A percentile compares a stretch with the other conserved stretches of the same genome.
Evolutionary conservation across 1,140 invertebrate species (phyloP).

Genomic region (Adoxophyes honmai): DNA sequence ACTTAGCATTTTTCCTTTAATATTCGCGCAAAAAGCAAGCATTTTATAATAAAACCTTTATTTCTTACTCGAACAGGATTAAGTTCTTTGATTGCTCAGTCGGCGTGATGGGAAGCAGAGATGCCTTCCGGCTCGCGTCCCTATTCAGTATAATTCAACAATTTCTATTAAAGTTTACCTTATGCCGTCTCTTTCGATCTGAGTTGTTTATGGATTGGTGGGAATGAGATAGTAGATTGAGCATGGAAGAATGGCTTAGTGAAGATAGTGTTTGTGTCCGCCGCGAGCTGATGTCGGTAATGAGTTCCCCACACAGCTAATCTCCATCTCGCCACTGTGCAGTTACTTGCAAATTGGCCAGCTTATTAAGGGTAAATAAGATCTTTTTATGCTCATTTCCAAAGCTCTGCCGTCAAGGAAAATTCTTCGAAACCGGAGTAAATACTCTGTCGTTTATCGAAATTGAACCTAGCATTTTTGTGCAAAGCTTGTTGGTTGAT

Average conservation of each 20-base stretch:
- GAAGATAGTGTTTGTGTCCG: not conserved
- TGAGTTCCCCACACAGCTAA: slow-evolving; percentile 13
- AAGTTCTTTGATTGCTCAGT: slow-evolving; percentile 7
- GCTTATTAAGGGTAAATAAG: slow-evolving; percentile 2
- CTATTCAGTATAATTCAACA: not conserved
- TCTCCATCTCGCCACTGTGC: not conserved
- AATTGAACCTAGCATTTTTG: too few relatives aligned
- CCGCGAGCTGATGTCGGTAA: not conserved
- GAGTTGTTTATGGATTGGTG: not conserved
- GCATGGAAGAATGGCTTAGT: not conserved
- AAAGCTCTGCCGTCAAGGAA: not conserved
- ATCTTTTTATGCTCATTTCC: not conserved
- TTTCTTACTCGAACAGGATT: not conserved
- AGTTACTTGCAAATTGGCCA: slow-evolving; percentile 9
- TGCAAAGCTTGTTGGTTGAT: too few relatives aligned
- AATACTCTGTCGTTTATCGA: too few relatives aligned
- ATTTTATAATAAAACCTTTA: too few relatives aligned
- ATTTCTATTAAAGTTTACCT: not conserved
- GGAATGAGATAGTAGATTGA: not conserved
- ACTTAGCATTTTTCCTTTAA: too few relatives aligned
- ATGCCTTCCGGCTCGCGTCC: not conserved
- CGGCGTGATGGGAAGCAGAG: not conserved
- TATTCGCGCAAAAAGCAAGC: too few relatives aligned
- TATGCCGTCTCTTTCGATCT: not conserved
- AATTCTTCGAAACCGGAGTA: too few relatives aligned